Evolutionary conservation across 2,888 invertebrate genomes (phyloP).

Genomic region (Pollenia labialis): DNA sequence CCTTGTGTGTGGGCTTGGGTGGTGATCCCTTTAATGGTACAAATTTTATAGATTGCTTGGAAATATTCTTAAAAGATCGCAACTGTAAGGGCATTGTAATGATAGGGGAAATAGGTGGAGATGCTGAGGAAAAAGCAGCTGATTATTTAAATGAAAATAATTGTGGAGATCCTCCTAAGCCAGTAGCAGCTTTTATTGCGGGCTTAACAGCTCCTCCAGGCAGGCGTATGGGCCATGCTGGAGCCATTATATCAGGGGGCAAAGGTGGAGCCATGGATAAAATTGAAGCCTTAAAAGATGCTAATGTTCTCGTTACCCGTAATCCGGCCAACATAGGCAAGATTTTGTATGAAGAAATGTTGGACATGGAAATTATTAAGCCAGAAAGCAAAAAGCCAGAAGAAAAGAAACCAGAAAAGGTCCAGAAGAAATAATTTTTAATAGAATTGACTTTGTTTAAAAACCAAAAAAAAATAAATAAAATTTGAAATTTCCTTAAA

Average conservation of each 20-base stretch:
- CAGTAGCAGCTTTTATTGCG: constrained; percentile 99
- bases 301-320: constrained; percentile 95
- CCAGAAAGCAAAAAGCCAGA: constrained; percentile 65
- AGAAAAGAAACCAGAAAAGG: constrained; percentile 59
- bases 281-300: constrained; percentile 95
- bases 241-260: constrained; percentile 99
- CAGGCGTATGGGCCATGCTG: constrained; percentile 99
- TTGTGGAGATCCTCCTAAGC: constrained; percentile 94
- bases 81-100: constrained; percentile 97
- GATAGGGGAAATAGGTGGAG: constrained; percentile 99
- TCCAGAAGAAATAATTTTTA: neutral
- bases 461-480: neutral
- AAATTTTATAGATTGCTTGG: constrained; percentile 98
- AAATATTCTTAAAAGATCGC: constrained; percentile 96
- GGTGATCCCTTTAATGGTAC: constrained; percentile 99
- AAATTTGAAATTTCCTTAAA: neutral
- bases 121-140: constrained; percentile 97
- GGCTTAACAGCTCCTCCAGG: constrained; percentile 99
- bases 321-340: constrained; percentile 97
- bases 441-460: too few species aligned
- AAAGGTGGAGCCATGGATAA: constrained; percentile 99
- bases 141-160: constrained; percentile 93
- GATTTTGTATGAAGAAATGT: constrained; percentile 93
- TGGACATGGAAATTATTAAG: constrained; percentile 86
- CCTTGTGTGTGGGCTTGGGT: constrained; percentile 98